phyloP scores from a whole-genome alignment of 2,797 vertebrate species.

The Pagetopsis macropterus region DNA sequence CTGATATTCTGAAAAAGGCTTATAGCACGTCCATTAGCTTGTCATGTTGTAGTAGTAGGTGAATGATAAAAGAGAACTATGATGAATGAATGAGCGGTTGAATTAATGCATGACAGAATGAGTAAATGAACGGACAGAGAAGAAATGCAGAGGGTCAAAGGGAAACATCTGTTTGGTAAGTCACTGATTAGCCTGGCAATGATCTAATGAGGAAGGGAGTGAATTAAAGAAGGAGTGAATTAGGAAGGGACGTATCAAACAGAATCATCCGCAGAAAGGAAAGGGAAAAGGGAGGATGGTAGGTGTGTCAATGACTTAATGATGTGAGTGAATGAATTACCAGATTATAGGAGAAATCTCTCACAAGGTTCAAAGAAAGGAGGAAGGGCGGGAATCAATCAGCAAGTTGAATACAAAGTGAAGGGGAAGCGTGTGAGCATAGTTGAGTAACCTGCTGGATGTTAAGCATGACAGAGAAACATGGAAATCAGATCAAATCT shows the following conservation, averaged over 20 bases:
- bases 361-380: not conserved
- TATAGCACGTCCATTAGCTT: constrained; percentile 14
- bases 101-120: not conserved
- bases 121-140: not conserved
- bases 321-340: not conserved
- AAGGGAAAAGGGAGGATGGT: not conserved
- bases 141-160: not conserved
- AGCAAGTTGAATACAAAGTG: constrained; percentile 1
- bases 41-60: constrained; percentile 6
- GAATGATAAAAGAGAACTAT: not conserved
- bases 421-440: not conserved
- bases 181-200: constrained; percentile 3
- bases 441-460: not conserved
- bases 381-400: not conserved
- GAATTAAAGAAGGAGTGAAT: constrained; percentile 1
- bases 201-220: constrained; percentile 6
- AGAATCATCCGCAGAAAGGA: constrained; percentile 4
- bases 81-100: not conserved
- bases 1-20: constrained; percentile 8
- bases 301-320: constrained; percentile 10
- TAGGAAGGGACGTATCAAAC: constrained; percentile 6
- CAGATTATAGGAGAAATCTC: not conserved
- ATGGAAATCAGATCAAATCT: not conserved
- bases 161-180: constrained; percentile 6
- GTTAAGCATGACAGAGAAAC: not conserved